Conservation (phyloP, 2,113 vertebrate species). For the Caloenas nicobarica region DNA sequence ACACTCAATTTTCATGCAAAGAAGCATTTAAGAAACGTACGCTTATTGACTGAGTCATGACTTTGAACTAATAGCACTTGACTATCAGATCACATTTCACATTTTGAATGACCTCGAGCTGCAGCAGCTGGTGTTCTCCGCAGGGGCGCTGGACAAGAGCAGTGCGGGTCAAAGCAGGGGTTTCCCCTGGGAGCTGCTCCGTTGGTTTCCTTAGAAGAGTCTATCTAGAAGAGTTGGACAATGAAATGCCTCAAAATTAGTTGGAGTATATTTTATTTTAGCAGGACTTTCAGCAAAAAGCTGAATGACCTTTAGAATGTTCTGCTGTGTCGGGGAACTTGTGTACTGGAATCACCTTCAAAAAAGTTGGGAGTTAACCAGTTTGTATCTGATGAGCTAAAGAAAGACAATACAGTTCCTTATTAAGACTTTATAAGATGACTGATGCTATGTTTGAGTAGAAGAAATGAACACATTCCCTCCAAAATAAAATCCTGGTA, state of each 20-base stretch:
- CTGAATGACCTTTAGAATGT: background rate
- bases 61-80: background rate
- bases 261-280: background rate
- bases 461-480: background rate
- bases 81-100: background rate
- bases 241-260: background rate
- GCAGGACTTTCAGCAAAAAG: background rate
- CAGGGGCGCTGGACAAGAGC: background rate
- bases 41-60: background rate
- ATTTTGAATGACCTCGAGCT: background rate
- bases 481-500: background rate
- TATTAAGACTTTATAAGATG: background rate
- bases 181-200: background rate
- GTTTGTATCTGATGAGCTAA: background rate
- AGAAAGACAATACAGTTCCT: background rate
- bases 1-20: background rate
- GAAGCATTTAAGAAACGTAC: accelerated
- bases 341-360: background rate
- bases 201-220: background rate
- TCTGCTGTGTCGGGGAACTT: background rate
- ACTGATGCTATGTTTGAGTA: background rate
- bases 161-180: background rate
- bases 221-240: background rate
- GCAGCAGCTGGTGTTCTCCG: background rate
- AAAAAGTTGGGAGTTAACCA: background rate